Evolutionary conservation across 1,140 invertebrate genomes (phyloP), one percentile per base, ranked within the genome.

Genomic region (Adelges cooleyi): DNA sequence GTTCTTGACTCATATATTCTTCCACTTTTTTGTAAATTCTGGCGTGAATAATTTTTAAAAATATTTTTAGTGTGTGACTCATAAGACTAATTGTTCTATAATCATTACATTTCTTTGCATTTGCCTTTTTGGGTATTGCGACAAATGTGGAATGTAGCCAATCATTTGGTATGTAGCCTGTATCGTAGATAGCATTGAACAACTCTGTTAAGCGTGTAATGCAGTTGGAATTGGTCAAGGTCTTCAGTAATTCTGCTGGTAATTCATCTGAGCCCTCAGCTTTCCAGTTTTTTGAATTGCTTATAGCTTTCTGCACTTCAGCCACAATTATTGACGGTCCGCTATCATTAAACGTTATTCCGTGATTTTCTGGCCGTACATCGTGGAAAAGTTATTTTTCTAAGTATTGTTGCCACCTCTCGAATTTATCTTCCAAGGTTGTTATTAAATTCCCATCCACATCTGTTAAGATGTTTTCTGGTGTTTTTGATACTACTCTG

Each of bases 321-420:
- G 15, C 65, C 23, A 48, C 17, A 54, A 44, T 23, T 22, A 48
- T 22, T 9, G 42, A 5, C 40, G 18, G 44, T 2, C 44, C 44
- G 23, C 18, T 48, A 48, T 10, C 18, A 48, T 48, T 22, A 9
- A 48, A 48, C 18, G 17, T 22, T 48, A 48, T 48, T 48, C 13
- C 8, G 44, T 48, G 40, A 4, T 44, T 18, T 44, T 44, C 40
- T 44, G 5, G 40, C 40, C 40, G 5, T 44, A 44, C 4, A 44
- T 44, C 40, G 40, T 44, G 40, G 40, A 44, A 44, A 44, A 44
- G 9, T 44, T 44, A 1, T 44, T 44, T 51, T 51, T 42, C 27
- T n/a, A 69, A 65, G 33, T 69, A 70, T 67, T 67, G 49, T 65
- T 66, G 62, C 67, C 68, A 69, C 48, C 38, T 50, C 22, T 68